Conservation (phyloP, 2,888 invertebrate genomes). For the Euclidia mi region DNA sequence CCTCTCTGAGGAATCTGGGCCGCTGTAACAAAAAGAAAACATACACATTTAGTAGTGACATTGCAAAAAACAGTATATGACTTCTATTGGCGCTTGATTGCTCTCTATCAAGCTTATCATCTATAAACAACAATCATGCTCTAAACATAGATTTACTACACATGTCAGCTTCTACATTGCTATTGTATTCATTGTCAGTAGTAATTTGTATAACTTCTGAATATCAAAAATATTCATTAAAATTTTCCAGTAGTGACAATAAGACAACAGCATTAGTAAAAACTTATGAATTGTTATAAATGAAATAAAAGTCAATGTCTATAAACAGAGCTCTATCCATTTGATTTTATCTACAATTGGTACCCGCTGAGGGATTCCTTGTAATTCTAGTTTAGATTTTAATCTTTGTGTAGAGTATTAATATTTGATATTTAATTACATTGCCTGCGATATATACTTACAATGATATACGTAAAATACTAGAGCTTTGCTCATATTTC, state of each 20-base stretch:
- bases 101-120: constrained; percentile 60
- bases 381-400: constrained; percentile 19
- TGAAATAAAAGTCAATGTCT: constrained; percentile 33
- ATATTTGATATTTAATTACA: not conserved
- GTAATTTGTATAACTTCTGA: not conserved
- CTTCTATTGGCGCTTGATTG: constrained; percentile 37
- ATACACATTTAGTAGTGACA: constrained; percentile 32
- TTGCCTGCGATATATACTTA: too few species aligned
- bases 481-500: constrained; percentile 11
- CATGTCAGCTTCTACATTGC: constrained; percentile 65
- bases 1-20: constrained; percentile 97
- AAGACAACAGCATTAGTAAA: constrained; percentile 31
- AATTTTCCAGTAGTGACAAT: not conserved
- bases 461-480: not conserved
- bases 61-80: not conserved
- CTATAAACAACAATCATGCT: constrained; percentile 87
- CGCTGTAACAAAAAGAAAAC: constrained; percentile 92
- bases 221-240: constrained; percentile 10
- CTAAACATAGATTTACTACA: constrained; percentile 74
- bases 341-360: constrained; percentile 43
- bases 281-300: constrained; percentile 28
- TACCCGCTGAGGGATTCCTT: constrained; percentile 35
- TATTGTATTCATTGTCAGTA: constrained; percentile 20
- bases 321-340: constrained; percentile 45
- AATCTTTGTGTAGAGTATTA: constrained; percentile 13